These are phyloP conservation scores for Lucifuga dentata DNA, from an alignment of 2,113 vertebrate species.

Conservation along the genomic window DNA sequence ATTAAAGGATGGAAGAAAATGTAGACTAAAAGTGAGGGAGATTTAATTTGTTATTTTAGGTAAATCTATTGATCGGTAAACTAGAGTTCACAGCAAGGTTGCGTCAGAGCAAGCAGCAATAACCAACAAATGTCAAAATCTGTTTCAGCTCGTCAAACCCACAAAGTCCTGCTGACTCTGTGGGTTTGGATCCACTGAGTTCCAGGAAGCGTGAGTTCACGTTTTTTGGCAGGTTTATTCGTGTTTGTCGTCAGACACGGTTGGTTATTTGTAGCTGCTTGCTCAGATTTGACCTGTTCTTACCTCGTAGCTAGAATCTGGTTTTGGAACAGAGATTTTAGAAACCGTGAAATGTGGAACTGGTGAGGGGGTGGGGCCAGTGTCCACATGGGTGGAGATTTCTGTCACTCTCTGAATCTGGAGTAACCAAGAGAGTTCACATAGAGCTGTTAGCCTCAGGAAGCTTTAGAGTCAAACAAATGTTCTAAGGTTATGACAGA, in stretches of 20 bases:
- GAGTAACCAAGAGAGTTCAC: slow-evolving; percentile 68
- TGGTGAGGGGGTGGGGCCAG: slow-evolving; percentile 82
- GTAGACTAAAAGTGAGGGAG: slow-evolving; percentile 9
- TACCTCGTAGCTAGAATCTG: slow-evolving; percentile 88
- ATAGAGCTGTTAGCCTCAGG: slow-evolving; percentile 41
- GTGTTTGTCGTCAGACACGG: too few species aligned
- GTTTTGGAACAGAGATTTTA: slow-evolving; percentile 88
- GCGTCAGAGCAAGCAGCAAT: slow-evolving; percentile 64
- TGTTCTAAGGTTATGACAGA: neutral
- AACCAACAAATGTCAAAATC: too few species aligned
- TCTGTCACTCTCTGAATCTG: slow-evolving; percentile 87
- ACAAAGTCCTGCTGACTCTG: too few species aligned
- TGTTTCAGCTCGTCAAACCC: too few species aligned
- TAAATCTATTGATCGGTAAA: slow-evolving; percentile 32
- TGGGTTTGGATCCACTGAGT: too few species aligned
- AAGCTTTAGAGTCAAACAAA: neutral
- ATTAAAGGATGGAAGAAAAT: slow-evolving; percentile 11
- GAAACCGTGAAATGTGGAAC: slow-evolving; percentile 90
- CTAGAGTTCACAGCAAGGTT: slow-evolving; percentile 12
- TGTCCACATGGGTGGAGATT: slow-evolving; percentile 82
- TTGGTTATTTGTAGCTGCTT: slow-evolving; percentile 28
- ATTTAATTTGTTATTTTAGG: slow-evolving; percentile 20
- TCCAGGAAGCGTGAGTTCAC: too few species aligned
- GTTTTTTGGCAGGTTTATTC: too few species aligned
- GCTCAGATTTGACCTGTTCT: slow-evolving; percentile 57